Base-by-base conservation (phyloP, 2,113 vertebrate species). In the Phalacrocorax brasilianus region DNA sequence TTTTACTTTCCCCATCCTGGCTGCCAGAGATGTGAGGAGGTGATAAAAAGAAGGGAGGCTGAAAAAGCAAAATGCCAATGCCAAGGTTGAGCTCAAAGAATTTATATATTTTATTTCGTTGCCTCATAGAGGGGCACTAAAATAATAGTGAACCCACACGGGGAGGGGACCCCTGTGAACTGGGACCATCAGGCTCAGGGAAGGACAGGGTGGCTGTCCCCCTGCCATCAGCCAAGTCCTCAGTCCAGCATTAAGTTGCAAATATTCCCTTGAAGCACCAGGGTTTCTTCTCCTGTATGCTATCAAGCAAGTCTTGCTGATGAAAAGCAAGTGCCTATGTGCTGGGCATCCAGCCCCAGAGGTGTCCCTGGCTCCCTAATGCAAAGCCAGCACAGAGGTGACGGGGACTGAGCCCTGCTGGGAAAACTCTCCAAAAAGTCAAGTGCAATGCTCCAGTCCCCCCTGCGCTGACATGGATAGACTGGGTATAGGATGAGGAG, bases 151-250 rank as follows among this genome's bases (percentile, higher is more conserved):
- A 66, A 63, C 7, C 14, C 42, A 20, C 11, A 3, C 23, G 9
- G 33, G 56, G 74, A 42, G 42, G 58, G 68, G 24, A 38, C 2
- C 24, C 38, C 32, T 33, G n/a, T 22, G 18, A 84, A 19, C 16
- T 0, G 1, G 14, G 5, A 28, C 20, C 17, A 28, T 0, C 4
- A 5, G 45, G 28, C 6, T 5, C 33, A 14, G 40, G 45, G 55
- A 56, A 82, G 12, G 68, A 19, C 1, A 1, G 5, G 13, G 21
- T 2, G 8, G 17, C 16, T 6, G 8, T 68, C 30, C 24, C 14
- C 8, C 33, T 20, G 18, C 32, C 23, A 8, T 55, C 71, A 40
- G 12, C 44, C 52, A n/a, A 55, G 8, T 4, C 2, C 9, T 74
- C 12, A 19, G 14, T 28, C n/a, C 45, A 47, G n/a, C 38, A 5